phyloP scores from a whole-genome alignment of 1,140 invertebrate species.

The Trichonephila inaurata region DNA sequence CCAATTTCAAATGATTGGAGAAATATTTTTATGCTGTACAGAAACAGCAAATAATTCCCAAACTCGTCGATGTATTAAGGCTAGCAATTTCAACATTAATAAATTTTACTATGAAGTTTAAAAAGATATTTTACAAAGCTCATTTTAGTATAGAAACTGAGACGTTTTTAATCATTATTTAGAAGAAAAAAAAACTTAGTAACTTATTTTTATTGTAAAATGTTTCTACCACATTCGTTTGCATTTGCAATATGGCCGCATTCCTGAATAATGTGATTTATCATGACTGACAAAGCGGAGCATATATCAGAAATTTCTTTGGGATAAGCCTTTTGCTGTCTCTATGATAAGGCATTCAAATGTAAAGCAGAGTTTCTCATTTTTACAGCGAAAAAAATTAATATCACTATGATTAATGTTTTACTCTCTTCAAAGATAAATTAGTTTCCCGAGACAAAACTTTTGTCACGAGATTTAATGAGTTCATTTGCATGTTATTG shows the following conservation, averaged over 20 bases:
- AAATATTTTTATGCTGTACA: too few relatives aligned
- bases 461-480: conserved; percentile 45
- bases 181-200: too few relatives aligned
- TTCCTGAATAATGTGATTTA: conserved; percentile 26
- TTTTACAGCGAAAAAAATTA: conserved; percentile 2
- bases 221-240: too few relatives aligned
- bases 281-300: background rate
- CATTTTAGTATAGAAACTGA: too few relatives aligned
- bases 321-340: background rate
- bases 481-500: conserved; percentile 54
- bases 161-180: too few relatives aligned
- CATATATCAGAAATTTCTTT: background rate
- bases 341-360: conserved; percentile 7
- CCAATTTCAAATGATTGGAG: too few relatives aligned
- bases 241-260: background rate
- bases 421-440: conserved; percentile 20
- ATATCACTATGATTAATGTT: conserved; percentile 21
- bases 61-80: too few relatives aligned
- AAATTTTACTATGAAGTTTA: too few relatives aligned
- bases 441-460: conserved; percentile 35
- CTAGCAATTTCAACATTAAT: too few relatives aligned
- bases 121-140: too few relatives aligned
- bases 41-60: too few relatives aligned
- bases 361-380: conserved; percentile 13
- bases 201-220: too few relatives aligned